A percentile compares a stretch with the other conserved stretches of the same genome.
Evolutionary conservation across 37 sponge, comb jelly and placozoan genomes (phyloP).

Genomic region (Spongilla lacustris): DNA sequence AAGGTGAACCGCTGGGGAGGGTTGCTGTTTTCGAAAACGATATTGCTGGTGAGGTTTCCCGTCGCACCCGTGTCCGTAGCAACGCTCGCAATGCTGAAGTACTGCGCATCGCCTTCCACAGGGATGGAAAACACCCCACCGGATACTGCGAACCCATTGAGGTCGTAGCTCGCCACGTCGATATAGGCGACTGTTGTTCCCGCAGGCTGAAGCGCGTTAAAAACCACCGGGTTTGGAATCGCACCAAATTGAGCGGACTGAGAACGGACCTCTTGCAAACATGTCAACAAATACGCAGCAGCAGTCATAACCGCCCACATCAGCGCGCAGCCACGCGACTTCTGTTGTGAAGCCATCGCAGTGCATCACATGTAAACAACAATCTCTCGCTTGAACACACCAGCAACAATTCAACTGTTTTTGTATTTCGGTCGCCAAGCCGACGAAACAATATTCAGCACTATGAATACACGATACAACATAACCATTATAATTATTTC

Average conservation of each 20-base stretch:
- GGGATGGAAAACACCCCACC: constrained; percentile 38
- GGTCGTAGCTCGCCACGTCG: constrained; percentile 1
- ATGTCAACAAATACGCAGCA: not conserved
- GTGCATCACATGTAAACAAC: not conserved
- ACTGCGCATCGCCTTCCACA: constrained; percentile 23
- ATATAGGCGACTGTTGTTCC: constrained; percentile 18
- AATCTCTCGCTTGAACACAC: not conserved
- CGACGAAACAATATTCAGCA: not conserved
- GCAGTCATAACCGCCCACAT: not conserved
- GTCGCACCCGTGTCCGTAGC: not conserved
- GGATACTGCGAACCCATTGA: not conserved
- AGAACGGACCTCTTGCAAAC: not conserved
- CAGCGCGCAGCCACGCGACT: not conserved
- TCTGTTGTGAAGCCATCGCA: not conserved
- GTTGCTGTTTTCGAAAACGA: constrained; percentile 43
- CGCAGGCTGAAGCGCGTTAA: constrained; percentile 51
- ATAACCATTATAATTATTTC: not conserved
- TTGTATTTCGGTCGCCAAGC: not conserved
- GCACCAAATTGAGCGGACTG: not conserved
- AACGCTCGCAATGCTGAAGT: constrained; percentile 42
- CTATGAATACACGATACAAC: not conserved
- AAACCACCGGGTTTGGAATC: not conserved
- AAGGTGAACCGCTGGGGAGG: constrained; percentile 30
- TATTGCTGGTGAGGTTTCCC: constrained; percentile 20
- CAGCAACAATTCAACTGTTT: not conserved